phyloP scores from a whole-genome alignment of 2,113 vertebrate genomes.

The Chaetorhynchus papuensis region DNA sequence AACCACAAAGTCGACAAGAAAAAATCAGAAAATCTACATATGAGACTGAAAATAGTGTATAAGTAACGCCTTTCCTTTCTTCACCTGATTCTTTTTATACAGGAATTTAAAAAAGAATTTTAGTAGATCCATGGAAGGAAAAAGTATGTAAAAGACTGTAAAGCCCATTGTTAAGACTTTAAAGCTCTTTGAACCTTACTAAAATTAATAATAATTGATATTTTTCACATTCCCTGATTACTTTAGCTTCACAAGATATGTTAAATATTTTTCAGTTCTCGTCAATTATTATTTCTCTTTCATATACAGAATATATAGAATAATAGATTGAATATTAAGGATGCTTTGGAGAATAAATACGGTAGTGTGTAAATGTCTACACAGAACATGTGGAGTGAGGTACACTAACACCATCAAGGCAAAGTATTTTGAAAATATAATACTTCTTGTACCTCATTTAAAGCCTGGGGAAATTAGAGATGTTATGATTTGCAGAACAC shows the following conservation, averaged over 20 bases:
- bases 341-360: background rate
- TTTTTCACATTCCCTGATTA: background rate
- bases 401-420: background rate
- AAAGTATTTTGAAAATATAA: background rate
- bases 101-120: background rate
- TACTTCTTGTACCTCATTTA: background rate
- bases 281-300: background rate
- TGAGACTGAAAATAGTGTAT: background rate
- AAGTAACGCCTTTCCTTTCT: background rate
- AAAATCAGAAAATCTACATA: background rate
- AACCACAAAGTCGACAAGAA: background rate
- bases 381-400: background rate
- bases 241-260: background rate
- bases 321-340: background rate
- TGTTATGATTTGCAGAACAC: background rate
- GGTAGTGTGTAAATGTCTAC: background rate
- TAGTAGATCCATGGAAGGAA: background rate
- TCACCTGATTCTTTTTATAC: background rate
- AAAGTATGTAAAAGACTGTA: background rate
- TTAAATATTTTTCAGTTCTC: background rate
- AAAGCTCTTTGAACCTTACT: background rate
- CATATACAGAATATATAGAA: background rate
- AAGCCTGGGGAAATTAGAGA: background rate
- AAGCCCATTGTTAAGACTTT: background rate
- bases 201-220: background rate